Conservation (phyloP, 2,888 invertebrate species). For the Hyposoter dolosus region DNA sequence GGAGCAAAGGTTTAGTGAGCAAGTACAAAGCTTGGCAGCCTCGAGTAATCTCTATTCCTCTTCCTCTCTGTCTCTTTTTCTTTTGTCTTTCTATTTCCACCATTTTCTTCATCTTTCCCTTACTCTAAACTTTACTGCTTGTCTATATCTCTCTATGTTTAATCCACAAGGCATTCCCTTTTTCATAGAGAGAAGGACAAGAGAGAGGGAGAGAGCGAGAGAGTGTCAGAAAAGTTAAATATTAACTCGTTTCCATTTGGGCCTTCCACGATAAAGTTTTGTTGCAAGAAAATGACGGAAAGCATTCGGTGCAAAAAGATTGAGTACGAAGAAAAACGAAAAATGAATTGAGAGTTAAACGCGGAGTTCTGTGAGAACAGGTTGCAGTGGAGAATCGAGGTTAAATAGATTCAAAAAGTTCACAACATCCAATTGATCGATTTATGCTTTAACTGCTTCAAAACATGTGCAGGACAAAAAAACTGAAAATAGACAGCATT, state of each 20-base stretch:
- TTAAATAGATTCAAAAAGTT: background rate
- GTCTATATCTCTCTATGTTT: slow-evolving; percentile 2
- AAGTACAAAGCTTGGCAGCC: slow-evolving; percentile 10
- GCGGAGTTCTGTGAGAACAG: background rate
- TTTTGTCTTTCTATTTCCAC: background rate
- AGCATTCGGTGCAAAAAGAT: background rate
- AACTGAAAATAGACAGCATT: background rate
- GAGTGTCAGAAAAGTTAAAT: background rate
- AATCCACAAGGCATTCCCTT: slow-evolving; percentile 43
- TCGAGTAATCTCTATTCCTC: slow-evolving; percentile 19
- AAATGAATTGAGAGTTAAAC: background rate
- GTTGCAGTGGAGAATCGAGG: background rate
- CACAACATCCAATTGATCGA: background rate
- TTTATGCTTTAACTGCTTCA: background rate
- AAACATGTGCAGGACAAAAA: background rate
- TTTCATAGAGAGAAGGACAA: background rate
- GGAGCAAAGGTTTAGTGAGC: slow-evolving; percentile 8
- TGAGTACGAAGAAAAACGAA: background rate
- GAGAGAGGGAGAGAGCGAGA: background rate
- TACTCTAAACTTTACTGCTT: no score
- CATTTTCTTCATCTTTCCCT: background rate
- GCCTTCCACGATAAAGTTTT: slow-evolving; percentile 30
- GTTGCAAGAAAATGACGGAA: background rate
- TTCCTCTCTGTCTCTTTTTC: background rate
- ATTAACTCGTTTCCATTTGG: background rate